Conservation (phyloP, 2,888 invertebrate genomes). For the Cactoblastis cactorum region DNA sequence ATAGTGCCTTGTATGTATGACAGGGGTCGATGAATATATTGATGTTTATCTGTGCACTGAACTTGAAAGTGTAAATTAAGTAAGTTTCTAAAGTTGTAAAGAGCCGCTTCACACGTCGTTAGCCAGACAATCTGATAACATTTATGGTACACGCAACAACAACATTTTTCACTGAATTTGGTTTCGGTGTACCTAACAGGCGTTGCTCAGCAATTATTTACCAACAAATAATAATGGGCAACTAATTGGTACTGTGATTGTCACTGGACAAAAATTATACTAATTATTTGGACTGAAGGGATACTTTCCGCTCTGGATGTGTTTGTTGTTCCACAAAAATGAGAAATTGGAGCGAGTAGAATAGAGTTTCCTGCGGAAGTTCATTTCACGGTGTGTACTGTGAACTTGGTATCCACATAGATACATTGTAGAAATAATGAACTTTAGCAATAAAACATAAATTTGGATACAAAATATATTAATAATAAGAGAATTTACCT, state of each 20-base stretch:
- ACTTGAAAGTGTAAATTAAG: slow-evolving; percentile 14
- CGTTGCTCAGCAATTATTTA: slow-evolving; percentile 34
- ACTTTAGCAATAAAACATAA: too few species aligned
- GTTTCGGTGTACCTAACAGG: slow-evolving; percentile 28
- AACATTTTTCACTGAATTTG: slow-evolving; percentile 44
- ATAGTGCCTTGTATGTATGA: not conserved
- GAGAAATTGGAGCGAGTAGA: slow-evolving; percentile 14
- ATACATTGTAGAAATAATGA: not conserved
- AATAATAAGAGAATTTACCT: not conserved
- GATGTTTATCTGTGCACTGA: slow-evolving; percentile 9
- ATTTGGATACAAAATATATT: not conserved
- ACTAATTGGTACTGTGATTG: slow-evolving; percentile 26
- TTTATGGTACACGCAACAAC: slow-evolving; percentile 36
- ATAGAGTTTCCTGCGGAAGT: slow-evolving; percentile 7
- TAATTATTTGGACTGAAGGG: slow-evolving; percentile 34
- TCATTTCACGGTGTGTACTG: not conserved
- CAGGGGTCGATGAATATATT: not conserved
- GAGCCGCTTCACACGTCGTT: slow-evolving; percentile 38
- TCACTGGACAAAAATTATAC: slow-evolving; percentile 51
- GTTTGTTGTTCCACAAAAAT: slow-evolving; percentile 6
- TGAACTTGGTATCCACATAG: not conserved
- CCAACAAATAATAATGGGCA: slow-evolving; percentile 28
- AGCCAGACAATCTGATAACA: slow-evolving; percentile 50
- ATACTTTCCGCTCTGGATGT: slow-evolving; percentile 9
- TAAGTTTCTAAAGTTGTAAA: slow-evolving; percentile 20